phyloP scores from a whole-genome alignment of 2,888 invertebrate genomes.

The Caenorhabditis sp. region DNA sequence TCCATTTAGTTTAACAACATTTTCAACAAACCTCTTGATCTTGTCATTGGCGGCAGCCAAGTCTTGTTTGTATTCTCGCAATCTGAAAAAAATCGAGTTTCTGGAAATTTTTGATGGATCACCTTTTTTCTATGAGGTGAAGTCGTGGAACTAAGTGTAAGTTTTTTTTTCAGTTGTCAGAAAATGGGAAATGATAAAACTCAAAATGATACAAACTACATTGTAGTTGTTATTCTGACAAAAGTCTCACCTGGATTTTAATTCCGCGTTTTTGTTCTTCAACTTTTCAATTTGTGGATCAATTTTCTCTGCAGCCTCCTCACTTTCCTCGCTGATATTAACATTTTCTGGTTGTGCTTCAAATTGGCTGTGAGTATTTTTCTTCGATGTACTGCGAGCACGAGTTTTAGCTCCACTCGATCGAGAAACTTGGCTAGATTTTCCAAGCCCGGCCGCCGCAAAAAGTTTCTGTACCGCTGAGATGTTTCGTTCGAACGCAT shows the following conservation, averaged over 20 bases:
- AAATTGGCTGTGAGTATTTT: slow-evolving; percentile 44
- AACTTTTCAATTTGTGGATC: slow-evolving; percentile 31
- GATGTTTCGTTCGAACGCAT: slow-evolving; percentile 52
- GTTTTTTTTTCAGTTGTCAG: not conserved
- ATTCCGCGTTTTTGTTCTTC: slow-evolving; percentile 31
- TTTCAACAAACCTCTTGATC: not conserved
- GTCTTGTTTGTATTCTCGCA: slow-evolving; percentile 31
- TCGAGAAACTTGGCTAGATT: slow-evolving; percentile 10
- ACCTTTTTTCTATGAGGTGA: not conserved
- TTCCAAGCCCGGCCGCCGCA: slow-evolving; percentile 45
- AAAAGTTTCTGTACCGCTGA: slow-evolving; percentile 54
- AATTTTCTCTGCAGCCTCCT: slow-evolving; percentile 19
- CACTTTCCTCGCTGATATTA: slow-evolving; percentile 50
- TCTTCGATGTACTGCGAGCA: slow-evolving; percentile 39
- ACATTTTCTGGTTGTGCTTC: slow-evolving; percentile 57
- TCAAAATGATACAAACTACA: too few relatives aligned
- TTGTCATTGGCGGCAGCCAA: slow-evolving; percentile 21
- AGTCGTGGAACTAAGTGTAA: not conserved
- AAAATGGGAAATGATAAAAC: too few relatives aligned
- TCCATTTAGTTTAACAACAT: slow-evolving; percentile 16
- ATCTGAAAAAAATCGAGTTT: slow-evolving; percentile 17
- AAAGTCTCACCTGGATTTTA: slow-evolving; percentile 29
- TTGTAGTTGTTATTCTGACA: too few relatives aligned
- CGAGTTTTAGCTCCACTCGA: slow-evolving; percentile 25
- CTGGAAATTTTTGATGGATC: not conserved